phyloP scores from a whole-genome alignment of 2,888 invertebrate species.

The Euplagia quadripunctaria region DNA sequence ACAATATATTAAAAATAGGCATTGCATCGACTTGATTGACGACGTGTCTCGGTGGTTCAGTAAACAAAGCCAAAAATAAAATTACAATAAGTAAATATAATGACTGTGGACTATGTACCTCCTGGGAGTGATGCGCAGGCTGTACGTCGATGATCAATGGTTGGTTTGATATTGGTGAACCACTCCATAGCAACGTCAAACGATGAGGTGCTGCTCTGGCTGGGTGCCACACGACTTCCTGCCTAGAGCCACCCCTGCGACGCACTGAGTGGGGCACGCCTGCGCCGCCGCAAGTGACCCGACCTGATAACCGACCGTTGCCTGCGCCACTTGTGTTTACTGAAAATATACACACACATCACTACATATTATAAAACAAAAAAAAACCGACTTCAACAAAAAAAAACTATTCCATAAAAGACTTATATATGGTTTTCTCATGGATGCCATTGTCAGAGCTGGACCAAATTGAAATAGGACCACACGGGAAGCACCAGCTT shows the following conservation, averaged over 20 bases:
- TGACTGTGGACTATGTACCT: conserved; percentile 72
- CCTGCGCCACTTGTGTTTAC: conserved; percentile 94
- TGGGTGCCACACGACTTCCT: conserved; percentile 96
- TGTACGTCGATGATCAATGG: conserved; percentile 87
- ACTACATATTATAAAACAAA: no score
- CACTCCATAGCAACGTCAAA: conserved; percentile 95
- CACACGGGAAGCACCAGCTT: no score
- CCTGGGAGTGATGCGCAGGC: conserved; percentile 90
- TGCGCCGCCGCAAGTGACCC: conserved; percentile 93
- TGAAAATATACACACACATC: conserved; percentile 46
- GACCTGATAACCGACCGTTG: conserved; percentile 93
- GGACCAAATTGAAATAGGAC: no score
- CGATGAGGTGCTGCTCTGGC: conserved; percentile 95
- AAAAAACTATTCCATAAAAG: no score
- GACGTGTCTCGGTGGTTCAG: no score
- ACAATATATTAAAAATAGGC: no score
- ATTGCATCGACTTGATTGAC: no score
- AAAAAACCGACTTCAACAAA: no score
- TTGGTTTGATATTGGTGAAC: conserved; percentile 89
- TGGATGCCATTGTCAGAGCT: no score
- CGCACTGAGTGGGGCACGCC: conserved; percentile 94
- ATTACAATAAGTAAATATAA: no score
- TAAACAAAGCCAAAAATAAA: no score
- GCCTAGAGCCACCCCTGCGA: conserved; percentile 90
- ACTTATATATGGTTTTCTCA: no score